Percentiles rank a stretch among this genome's conserved stretches.
These are phyloP conservation scores for Phaonia tiefii DNA, from an alignment of 2,888 invertebrate genomes.

Conservation along the genomic window DNA sequence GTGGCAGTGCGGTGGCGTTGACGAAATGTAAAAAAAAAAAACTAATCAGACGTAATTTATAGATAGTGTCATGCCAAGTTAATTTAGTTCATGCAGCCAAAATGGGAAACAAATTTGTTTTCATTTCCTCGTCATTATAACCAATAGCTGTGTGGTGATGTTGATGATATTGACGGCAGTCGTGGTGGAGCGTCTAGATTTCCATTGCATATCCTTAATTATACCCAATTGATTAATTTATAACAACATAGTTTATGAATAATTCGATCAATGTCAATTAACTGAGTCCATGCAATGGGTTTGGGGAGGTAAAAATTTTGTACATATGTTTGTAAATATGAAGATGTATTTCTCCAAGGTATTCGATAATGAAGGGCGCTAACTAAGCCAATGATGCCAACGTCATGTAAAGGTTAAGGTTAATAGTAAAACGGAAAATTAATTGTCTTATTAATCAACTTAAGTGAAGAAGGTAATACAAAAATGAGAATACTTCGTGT, in stretches of 20 bases:
- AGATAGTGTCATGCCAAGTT: conserved; percentile 59
- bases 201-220: conserved; percentile 19
- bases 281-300: no score
- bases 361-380: not conserved
- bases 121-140: conserved; percentile 18
- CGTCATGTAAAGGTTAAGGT: no score
- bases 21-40: conserved; percentile 31
- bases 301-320: no score
- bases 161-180: conserved; percentile 25
- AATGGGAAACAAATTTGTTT: conserved; percentile 47
- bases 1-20: conserved; percentile 14
- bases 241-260: conserved; percentile 45
- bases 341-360: not conserved
- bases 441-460: no score
- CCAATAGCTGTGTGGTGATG: not conserved
- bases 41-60: conserved; percentile 63
- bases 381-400: conserved; percentile 19
- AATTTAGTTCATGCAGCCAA: conserved; percentile 58
- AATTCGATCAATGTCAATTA: conserved; percentile 47
- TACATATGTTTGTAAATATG: no score
- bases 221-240: conserved; percentile 49
- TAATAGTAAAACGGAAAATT: no score
- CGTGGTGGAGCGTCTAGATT: not conserved
- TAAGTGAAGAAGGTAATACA: no score
- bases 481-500: no score